phyloP scores from a whole-genome alignment of 2,888 invertebrate species.

The Diaphora mendica region DNA sequence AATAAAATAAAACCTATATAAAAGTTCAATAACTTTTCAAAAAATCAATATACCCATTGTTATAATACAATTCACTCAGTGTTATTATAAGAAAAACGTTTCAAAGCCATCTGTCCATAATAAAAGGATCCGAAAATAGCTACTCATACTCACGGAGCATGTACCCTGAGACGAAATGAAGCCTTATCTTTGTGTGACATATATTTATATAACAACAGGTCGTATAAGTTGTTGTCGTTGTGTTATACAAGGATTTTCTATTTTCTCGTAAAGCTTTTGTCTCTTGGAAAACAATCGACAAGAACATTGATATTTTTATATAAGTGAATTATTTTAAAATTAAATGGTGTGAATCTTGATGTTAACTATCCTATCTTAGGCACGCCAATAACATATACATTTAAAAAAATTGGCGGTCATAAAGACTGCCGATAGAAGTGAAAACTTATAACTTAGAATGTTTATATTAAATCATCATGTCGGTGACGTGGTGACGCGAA shows the following conservation, averaged over 20 bases:
- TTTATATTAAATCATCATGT: too few relatives aligned
- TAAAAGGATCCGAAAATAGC: slow-evolving; percentile 13
- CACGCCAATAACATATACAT: too few relatives aligned
- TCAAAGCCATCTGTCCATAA: slow-evolving; percentile 9
- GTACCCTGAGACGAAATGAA: slow-evolving; percentile 13
- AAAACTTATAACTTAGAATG: too few relatives aligned
- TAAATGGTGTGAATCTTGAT: too few relatives aligned
- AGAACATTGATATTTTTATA: too few relatives aligned
- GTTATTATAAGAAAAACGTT: slow-evolving; percentile 12
- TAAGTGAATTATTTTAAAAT: too few relatives aligned
- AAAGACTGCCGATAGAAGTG: too few relatives aligned
- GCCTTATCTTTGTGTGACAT: slow-evolving; percentile 26
- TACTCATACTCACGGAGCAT: not conserved
- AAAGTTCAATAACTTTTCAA: not conserved
- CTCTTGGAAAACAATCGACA: not conserved
- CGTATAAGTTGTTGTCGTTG: slow-evolving; percentile 13
- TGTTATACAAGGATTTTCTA: slow-evolving; percentile 25
- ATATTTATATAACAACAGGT: slow-evolving; percentile 26
- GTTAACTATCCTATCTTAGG: too few relatives aligned
- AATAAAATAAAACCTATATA: not conserved
- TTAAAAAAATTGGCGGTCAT: too few relatives aligned
- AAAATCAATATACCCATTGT: slow-evolving; percentile 2
- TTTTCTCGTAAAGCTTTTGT: slow-evolving; percentile 29
- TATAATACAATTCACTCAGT: slow-evolving; percentile 8
- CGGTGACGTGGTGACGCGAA: too few relatives aligned